phyloP scores from a whole-genome alignment of 1,140 invertebrate genomes.

The Zaprionus gabonicus region DNA sequence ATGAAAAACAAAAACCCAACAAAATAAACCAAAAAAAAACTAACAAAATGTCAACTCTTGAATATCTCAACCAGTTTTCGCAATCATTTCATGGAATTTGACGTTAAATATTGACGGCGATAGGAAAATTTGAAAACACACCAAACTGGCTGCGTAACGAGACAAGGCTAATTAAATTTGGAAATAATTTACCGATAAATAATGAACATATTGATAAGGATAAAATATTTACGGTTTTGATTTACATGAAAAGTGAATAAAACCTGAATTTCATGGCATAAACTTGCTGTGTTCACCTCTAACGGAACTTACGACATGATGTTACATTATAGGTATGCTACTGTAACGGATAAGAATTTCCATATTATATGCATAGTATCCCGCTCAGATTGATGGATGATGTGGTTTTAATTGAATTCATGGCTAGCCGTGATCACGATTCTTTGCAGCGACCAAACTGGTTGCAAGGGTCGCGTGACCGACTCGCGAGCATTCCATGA shows the following conservation, averaged over 20 bases:
- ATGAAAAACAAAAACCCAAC: not conserved
- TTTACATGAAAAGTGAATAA: not conserved
- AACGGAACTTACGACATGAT: not conserved
- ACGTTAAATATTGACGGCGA: conserved; percentile 5
- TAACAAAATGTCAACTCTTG: not conserved
- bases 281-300: not conserved
- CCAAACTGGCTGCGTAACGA: not conserved
- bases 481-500: conserved; percentile 7
- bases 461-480: conserved; percentile 7
- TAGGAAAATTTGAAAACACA: conserved; percentile 2
- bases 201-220: not conserved
- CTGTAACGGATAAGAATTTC: not conserved
- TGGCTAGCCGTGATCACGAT: conserved; percentile 4
- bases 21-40: not conserved
- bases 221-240: not conserved
- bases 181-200: not conserved
- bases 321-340: not conserved
- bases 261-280: not conserved
- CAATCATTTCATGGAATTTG: conserved; percentile 18
- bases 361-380: not conserved
- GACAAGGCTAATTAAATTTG: not conserved
- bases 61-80: conserved; percentile 39
- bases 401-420: not conserved
- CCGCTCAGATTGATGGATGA: not conserved
- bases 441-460: not conserved